Evolutionary conservation across 2,113 vertebrate species (phyloP).

Genomic region (Calidris pygmaea): DNA sequence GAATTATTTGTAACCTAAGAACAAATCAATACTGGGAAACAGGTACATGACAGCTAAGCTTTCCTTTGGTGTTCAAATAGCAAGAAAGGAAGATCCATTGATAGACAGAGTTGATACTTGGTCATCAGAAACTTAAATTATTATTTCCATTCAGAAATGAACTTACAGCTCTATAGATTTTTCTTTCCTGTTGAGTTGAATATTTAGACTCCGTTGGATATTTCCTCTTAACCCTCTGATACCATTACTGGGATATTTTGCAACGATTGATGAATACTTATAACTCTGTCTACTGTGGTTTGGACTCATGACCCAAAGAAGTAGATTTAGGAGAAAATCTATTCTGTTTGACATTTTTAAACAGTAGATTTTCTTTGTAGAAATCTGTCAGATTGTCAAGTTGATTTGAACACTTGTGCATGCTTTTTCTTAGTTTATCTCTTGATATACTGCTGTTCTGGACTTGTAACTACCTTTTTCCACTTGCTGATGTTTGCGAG

Average conservation of each 20-base stretch:
- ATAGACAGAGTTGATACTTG: background rate
- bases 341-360: background rate
- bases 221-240: background rate
- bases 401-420: background rate
- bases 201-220: background rate
- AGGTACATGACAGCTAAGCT: background rate
- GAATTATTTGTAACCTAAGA: background rate
- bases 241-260: background rate
- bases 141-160: background rate
- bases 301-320: background rate
- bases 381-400: background rate
- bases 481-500: background rate
- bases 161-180: background rate
- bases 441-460: background rate
- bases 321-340: background rate
- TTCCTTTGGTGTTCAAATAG: background rate
- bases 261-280: background rate
- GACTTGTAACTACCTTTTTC: background rate
- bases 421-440: background rate
- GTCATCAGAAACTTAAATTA: background rate
- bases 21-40: background rate
- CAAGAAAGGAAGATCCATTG: background rate
- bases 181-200: background rate
- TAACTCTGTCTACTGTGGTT: background rate
- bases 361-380: background rate